Percentiles rank a stretch among this genome's conserved stretches.
These are phyloP conservation scores for Pseudonaja textilis DNA, from an alignment of 2,113 vertebrate genomes.

Conservation along the genomic window DNA sequence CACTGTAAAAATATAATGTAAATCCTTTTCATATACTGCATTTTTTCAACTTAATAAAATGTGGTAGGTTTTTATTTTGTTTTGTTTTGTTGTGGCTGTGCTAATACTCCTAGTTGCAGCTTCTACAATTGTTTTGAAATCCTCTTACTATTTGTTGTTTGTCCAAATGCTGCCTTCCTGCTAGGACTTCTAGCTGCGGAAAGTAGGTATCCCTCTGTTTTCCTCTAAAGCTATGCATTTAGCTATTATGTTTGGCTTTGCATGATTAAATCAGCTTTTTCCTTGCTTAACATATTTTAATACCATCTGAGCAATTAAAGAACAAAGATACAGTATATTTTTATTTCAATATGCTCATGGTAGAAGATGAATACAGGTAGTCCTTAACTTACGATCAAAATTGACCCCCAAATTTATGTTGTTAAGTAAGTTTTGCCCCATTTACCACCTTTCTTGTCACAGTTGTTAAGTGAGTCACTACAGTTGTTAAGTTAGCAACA, in stretches of 20 bases:
- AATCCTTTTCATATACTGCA: slow-evolving; percentile 35
- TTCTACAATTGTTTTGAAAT: slow-evolving; percentile 74
- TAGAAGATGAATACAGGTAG: not conserved
- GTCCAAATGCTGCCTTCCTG: slow-evolving; percentile 85
- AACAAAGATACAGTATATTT: slow-evolving; percentile 25
- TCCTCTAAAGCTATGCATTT: slow-evolving; percentile 74
- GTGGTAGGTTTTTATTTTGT: not conserved
- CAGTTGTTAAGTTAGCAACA: not conserved
- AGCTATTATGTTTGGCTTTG: slow-evolving; percentile 70
- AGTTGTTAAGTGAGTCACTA: not conserved
- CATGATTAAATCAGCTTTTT: slow-evolving; percentile 67
- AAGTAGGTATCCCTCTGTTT: slow-evolving; percentile 92
- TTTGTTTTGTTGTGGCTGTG: slow-evolving; percentile 57
- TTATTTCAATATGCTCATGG: slow-evolving; percentile 22
- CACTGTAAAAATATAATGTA: not conserved
- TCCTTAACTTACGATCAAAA: not conserved
- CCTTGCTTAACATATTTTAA: slow-evolving; percentile 67
- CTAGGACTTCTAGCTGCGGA: slow-evolving; percentile 97
- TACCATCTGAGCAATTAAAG: slow-evolving; percentile 58
- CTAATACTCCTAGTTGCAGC: slow-evolving; percentile 61
- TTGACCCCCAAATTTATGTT: not conserved
- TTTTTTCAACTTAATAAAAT: slow-evolving; percentile 32
- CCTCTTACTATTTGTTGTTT: slow-evolving; percentile 82
- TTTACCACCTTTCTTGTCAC: not conserved
- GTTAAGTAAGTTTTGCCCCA: not conserved